Conservation (phyloP, 2,113 vertebrate genomes). For the Ceyx margarethae region DNA sequence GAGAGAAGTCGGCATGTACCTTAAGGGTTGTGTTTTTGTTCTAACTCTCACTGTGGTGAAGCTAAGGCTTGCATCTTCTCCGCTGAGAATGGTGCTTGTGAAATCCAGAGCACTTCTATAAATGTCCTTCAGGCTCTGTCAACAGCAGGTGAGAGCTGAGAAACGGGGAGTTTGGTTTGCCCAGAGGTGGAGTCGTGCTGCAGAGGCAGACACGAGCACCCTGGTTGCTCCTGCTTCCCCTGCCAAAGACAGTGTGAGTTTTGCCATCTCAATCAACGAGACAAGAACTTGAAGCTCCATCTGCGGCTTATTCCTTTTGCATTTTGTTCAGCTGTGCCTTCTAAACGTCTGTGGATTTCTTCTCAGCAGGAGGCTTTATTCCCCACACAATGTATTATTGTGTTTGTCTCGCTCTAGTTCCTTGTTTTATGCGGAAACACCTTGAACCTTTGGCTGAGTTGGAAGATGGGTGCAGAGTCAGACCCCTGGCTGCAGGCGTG, state of each 20-base stretch:
- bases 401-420: slow-evolving; percentile 18
- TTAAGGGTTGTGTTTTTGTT: slow-evolving; percentile 1
- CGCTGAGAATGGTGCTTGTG: rapidly evolving
- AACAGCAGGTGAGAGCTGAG: neutral
- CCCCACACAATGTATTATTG: slow-evolving; percentile 17
- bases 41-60: neutral
- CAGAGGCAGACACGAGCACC: neutral
- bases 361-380: slow-evolving; percentile 8
- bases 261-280: neutral
- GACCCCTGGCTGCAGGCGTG: neutral
- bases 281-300: neutral
- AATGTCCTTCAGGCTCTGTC: neutral
- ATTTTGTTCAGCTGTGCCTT: neutral
- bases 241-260: neutral
- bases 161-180: neutral
- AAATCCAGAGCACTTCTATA: neutral
- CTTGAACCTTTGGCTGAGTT: slow-evolving; percentile 43
- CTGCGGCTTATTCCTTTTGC: neutral
- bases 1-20: neutral
- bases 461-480: slow-evolving; percentile 11
- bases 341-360: neutral
- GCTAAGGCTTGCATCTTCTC: neutral
- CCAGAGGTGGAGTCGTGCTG: neutral
- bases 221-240: neutral
- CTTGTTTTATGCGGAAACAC: slow-evolving; percentile 39